Conservation (phyloP, 2,888 invertebrate species). For the Hermodice carunculata region DNA sequence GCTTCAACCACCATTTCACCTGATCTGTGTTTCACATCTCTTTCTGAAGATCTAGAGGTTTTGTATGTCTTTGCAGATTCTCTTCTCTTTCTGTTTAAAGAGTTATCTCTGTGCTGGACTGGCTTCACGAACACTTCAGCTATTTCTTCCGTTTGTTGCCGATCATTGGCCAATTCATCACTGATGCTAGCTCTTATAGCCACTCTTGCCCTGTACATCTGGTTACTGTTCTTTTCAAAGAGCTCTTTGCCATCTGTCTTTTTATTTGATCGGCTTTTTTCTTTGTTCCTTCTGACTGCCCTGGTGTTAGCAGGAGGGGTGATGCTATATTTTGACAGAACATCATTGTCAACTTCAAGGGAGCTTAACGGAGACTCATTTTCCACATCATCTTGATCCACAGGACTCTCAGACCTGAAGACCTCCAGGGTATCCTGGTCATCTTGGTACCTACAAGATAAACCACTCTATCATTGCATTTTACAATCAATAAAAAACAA, state of each 20-base stretch:
- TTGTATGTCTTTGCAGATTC: conserved; percentile 10
- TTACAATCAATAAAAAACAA: too few relatives aligned
- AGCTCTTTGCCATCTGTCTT: conserved; percentile 4
- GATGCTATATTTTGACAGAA: not conserved
- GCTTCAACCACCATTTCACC: not conserved
- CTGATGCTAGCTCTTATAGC: not conserved
- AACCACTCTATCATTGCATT: too few relatives aligned
- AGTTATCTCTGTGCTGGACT: conserved; percentile 4
- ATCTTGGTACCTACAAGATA: too few relatives aligned
- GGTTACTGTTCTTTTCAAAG: too few relatives aligned
- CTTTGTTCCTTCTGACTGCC: not conserved
- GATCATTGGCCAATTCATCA: conserved; percentile 3
- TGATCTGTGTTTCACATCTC: conserved; percentile 15
- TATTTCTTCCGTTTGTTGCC: conserved; percentile 3
- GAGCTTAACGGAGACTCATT: conserved; percentile 4
- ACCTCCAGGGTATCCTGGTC: too few relatives aligned
- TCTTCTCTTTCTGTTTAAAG: conserved; percentile 16
- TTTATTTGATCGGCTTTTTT: conserved; percentile 1
- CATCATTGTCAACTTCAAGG: not conserved
- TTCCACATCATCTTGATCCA: conserved; percentile 8
- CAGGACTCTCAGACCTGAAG: too few relatives aligned
- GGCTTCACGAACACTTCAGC: too few relatives aligned
- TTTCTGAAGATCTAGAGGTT: conserved; percentile 6
- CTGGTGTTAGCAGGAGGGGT: conserved; percentile 7
- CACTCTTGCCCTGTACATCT: too few relatives aligned